Percentiles rank a stretch among this genome's conserved stretches.
Evolutionary conservation across 1,140 invertebrate genomes (phyloP).

Genomic region (Coelopa frigida): DNA sequence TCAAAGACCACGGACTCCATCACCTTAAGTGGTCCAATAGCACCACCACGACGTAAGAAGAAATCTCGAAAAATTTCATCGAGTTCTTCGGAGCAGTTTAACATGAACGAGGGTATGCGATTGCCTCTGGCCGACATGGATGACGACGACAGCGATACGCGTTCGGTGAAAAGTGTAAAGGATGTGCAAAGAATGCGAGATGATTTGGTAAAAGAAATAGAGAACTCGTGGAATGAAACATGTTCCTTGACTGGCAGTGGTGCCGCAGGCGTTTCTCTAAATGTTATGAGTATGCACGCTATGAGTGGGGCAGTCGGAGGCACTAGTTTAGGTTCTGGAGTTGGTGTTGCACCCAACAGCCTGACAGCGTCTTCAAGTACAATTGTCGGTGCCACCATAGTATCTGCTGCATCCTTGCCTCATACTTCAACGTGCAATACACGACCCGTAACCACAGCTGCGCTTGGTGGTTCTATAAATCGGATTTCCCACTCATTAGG

Average conservation of each 20-base stretch:
- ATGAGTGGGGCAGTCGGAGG: too few species aligned
- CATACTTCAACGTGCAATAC: constrained; percentile 44
- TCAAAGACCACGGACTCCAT: constrained; percentile 44
- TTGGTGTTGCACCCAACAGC: too few species aligned
- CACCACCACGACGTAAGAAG: constrained; percentile 75
- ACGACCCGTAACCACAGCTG: constrained; percentile 67
- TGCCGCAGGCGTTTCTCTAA: background rate
- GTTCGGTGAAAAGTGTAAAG: constrained; percentile 38
- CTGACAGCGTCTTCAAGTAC: constrained; percentile 35
- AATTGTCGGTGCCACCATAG: constrained; percentile 31
- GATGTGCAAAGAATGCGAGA: constrained; percentile 37
- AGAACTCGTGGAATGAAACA: constrained; percentile 33
- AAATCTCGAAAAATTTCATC: constrained; percentile 51
- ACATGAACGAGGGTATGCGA: constrained; percentile 28
- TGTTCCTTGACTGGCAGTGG: constrained; percentile 11
- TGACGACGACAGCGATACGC: constrained; percentile 39
- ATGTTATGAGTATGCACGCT: too few species aligned
- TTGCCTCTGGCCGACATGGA: constrained; percentile 27
- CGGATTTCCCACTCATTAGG: constrained; percentile 46
- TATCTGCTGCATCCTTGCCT: constrained; percentile 41
- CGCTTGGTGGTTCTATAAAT: constrained; percentile 52
- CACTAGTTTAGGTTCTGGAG: too few species aligned
- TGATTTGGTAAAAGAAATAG: constrained; percentile 38
- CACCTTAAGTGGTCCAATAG: constrained; percentile 54
- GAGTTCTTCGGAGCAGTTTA: constrained; percentile 44